Base-by-base conservation (phyloP, 2,888 invertebrate species). In the Perizoma affinitatum region DNA sequence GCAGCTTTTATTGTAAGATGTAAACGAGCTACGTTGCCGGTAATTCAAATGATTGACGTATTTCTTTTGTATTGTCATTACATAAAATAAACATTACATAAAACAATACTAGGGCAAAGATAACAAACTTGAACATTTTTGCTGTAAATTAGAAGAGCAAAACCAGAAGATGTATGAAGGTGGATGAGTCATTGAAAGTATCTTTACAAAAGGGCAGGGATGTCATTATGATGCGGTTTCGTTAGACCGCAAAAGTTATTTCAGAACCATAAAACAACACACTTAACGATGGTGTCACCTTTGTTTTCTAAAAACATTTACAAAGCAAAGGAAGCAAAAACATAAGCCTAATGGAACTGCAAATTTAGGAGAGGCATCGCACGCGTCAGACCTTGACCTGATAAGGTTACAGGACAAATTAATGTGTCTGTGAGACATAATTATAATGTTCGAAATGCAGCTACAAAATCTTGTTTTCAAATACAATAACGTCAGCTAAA, bases 281-380 rank as follows among this genome's bases (percentile, higher is more conserved):
- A 9, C 6, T 11, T 35, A 52, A n/a, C 40, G 34, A 51, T 40
- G 34, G 33, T 48, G 38, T 34, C 40, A 6, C 48, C 33, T 61
- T 61, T 53, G 42, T 49, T 54, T 44, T 45, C 22, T 34, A 46
- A 49, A 40, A 51, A n/a, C 35, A 54, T 61, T 56, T 58, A 34
- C 40, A 56, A 41, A 48, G 44, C 43, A 55, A 60, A 46, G 38
- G 65, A 70, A 68, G 70, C 70, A 69, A 79, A 75, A 80, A 80
- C 80, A 81, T 80, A 81, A 78, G 78, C 70, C 64, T 88, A 89
- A 88, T 90, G 86, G 87, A 72, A 79, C 71, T 74, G 82, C 78
- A 88, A 88, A 89, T 80, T 85, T 75, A 86, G 86, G 87, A 83
- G 86, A 71, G 82, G 73, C 78, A 76, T 72, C 82, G 74, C 80